A percentile compares a stretch with the other conserved stretches of the same genome.
phyloP scores from a whole-genome alignment of 2,888 invertebrate species.

The Epirrita christyi region DNA sequence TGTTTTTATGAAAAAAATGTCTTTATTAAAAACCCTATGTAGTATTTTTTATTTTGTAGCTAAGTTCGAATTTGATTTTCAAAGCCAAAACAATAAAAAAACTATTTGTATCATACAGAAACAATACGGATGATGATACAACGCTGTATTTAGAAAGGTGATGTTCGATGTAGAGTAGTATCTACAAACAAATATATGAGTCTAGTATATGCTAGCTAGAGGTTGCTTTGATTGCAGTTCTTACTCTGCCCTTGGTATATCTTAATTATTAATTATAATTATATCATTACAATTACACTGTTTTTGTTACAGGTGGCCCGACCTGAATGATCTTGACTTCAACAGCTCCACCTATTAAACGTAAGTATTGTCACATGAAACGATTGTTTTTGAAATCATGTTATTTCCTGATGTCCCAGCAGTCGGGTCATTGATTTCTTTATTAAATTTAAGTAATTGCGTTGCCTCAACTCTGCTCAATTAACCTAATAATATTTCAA shows the following conservation, averaged over 20 bases:
- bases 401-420: slow-evolving; percentile 38
- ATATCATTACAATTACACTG: slow-evolving; percentile 50
- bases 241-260: background rate
- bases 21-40: too few relatives aligned
- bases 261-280: slow-evolving; percentile 46
- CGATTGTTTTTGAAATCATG: slow-evolving; percentile 31
- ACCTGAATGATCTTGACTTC: slow-evolving; percentile 75
- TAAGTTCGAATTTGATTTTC: background rate
- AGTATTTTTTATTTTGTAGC: background rate
- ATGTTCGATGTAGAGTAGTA: background rate
- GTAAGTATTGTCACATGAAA: slow-evolving; percentile 55
- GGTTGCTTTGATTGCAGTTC: slow-evolving; percentile 1
- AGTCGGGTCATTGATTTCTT: slow-evolving; percentile 52
- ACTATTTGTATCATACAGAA: background rate
- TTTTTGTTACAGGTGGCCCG: slow-evolving; percentile 72
- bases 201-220: background rate
- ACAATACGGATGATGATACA: background rate
- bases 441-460: slow-evolving; percentile 37
- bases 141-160: too few relatives aligned
- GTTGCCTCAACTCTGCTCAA: slow-evolving; percentile 13
- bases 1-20: background rate
- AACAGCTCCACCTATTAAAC: slow-evolving; percentile 72
- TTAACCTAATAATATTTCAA: slow-evolving; percentile 45
- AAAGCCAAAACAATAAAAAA: background rate
- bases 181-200: too few relatives aligned